These are phyloP conservation scores for Theropithecus gelada DNA, from an alignment of 2,113 vertebrate species.

Conservation along the genomic window DNA sequence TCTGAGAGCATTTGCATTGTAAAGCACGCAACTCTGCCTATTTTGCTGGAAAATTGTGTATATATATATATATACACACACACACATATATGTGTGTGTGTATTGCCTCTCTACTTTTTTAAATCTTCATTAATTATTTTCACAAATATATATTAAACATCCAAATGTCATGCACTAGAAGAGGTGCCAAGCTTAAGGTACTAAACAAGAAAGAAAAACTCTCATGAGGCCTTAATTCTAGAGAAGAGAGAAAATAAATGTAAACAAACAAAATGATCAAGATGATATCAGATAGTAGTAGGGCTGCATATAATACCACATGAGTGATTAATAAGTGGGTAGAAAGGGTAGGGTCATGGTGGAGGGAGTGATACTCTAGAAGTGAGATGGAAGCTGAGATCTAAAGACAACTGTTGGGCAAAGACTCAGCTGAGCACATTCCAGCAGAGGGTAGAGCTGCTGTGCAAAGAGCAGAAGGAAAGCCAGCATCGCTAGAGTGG, in stretches of 20 bases:
- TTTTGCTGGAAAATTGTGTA: neutral
- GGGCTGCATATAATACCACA: neutral
- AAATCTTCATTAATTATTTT: neutral
- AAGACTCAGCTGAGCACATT: neutral
- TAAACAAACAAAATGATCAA: neutral
- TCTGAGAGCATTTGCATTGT: neutral
- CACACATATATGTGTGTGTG: fast-evolving
- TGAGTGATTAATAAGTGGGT: neutral
- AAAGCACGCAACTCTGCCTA: neutral
- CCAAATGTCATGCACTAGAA: neutral
- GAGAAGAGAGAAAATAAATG: neutral
- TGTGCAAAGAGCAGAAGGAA: neutral
- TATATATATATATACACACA: fast-evolving
- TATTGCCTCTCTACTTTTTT: neutral
- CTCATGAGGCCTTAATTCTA: neutral
- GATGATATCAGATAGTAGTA: neutral
- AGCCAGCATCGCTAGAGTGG: neutral
- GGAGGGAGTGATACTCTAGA: neutral
- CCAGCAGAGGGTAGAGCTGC: neutral
- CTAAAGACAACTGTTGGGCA: neutral
- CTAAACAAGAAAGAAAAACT: neutral
- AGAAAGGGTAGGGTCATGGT: fast-evolving
- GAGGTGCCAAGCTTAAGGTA: too few relatives aligned
- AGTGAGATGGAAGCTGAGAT: neutral
- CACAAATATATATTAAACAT: neutral